These are phyloP conservation scores for Caenorhabditis sp. DNA, from an alignment of 2,888 invertebrate genomes.

Conservation along the genomic window DNA sequence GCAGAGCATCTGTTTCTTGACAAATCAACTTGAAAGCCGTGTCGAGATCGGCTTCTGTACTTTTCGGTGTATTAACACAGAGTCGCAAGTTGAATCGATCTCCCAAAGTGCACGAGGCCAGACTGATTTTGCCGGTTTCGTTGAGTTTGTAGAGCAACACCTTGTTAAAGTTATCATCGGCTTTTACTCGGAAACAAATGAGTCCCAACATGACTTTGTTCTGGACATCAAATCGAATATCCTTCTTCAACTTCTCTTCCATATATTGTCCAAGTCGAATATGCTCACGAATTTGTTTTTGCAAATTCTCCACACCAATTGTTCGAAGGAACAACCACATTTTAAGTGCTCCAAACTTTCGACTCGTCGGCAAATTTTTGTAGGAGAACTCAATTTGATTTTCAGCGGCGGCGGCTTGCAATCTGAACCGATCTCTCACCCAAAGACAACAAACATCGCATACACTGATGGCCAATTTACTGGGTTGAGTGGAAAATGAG, in stretches of 20 bases:
- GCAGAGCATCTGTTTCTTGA: slow-evolving; percentile 12
- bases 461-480: slow-evolving; percentile 25
- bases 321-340: slow-evolving; percentile 35
- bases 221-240: slow-evolving; percentile 27
- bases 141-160: slow-evolving; percentile 24
- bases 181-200: slow-evolving; percentile 30
- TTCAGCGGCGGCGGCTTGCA: slow-evolving; percentile 22
- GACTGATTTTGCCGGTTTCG: slow-evolving; percentile 32
- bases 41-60: slow-evolving; percentile 31
- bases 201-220: slow-evolving; percentile 32
- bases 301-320: slow-evolving; percentile 31
- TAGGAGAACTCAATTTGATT: slow-evolving; percentile 18
- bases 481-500: slow-evolving; percentile 31
- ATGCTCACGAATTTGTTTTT: slow-evolving; percentile 37
- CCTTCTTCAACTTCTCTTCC: slow-evolving; percentile 19
- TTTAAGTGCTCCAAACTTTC: slow-evolving; percentile 26
- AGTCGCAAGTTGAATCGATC: slow-evolving; percentile 24
- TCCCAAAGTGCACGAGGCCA: slow-evolving; percentile 30
- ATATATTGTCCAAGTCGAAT: slow-evolving; percentile 21
- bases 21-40: slow-evolving; percentile 23
- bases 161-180: slow-evolving; percentile 31
- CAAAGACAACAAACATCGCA: slow-evolving; percentile 39
- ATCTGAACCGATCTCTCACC: slow-evolving; percentile 30
- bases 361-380: slow-evolving; percentile 33
- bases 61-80: slow-evolving; percentile 29